phyloP scores from a whole-genome alignment of 37 sponge, comb jelly and placozoan species.

The Dysidea cf. avara region DNA sequence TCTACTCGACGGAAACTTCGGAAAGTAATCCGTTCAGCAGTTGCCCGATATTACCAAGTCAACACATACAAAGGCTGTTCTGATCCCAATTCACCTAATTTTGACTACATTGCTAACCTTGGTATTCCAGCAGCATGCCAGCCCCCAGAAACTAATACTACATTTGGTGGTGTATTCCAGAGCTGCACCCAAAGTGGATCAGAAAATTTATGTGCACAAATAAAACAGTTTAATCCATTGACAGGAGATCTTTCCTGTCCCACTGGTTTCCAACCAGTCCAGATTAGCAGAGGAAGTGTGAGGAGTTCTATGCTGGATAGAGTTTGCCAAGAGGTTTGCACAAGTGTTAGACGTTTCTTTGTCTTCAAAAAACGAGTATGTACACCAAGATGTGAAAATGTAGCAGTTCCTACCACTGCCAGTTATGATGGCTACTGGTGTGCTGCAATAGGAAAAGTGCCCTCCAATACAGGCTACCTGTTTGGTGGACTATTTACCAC shows the following conservation, averaged over 20 bases:
- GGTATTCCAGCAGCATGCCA: constrained; percentile 12
- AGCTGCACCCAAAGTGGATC: constrained; percentile 8
- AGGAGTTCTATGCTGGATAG: constrained; percentile 11
- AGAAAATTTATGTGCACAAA: background rate
- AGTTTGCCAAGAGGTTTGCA: no score
- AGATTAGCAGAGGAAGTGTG: constrained; percentile 13
- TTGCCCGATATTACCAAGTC: constrained; percentile 17
- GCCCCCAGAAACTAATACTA: constrained; percentile 27
- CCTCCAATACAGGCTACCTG: constrained; percentile 48
- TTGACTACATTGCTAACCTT: constrained; percentile 48
- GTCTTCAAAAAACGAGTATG: no score
- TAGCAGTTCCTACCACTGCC: constrained; percentile 2
- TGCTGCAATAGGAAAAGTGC: constrained; percentile 27
- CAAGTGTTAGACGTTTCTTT: no score
- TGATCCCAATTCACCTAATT: constrained; percentile 29
- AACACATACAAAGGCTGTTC: constrained; percentile 54
- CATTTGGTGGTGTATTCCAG: constrained; percentile 57
- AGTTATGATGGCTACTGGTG: constrained; percentile 69
- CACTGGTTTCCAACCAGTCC: constrained; percentile 21
- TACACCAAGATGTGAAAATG: background rate
- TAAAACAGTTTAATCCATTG: constrained; percentile 31
- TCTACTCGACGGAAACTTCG: background rate
- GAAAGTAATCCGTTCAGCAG: constrained; percentile 8
- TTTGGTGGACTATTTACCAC: constrained; percentile 78
- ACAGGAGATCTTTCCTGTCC: constrained; percentile 39